phyloP scores from a whole-genome alignment of 30 jellyfish, hydroid and myxozoan genomes.

The Hydractinia echinata region DNA sequence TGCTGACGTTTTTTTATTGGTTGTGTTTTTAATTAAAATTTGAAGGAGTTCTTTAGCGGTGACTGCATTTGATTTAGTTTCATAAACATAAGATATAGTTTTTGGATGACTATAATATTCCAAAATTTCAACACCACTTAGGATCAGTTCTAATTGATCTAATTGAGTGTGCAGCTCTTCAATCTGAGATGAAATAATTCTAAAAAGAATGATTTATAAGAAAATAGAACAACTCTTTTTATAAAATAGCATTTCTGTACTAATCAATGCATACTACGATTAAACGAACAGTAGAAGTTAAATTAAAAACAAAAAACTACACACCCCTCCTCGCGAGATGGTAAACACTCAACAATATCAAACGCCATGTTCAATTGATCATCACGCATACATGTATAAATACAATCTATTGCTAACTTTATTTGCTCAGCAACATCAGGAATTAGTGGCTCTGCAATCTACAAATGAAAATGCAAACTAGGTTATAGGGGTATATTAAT shows the following conservation, averaged over 20 bases:
- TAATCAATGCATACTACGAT: background rate
- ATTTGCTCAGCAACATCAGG: slow-evolving; percentile 80
- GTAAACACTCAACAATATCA: slow-evolving; percentile 77
- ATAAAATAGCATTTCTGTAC: background rate
- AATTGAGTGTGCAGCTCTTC: slow-evolving; percentile 67
- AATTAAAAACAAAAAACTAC: background rate
- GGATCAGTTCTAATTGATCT: slow-evolving; percentile 64
- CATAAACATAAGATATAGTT: slow-evolving; percentile 55
- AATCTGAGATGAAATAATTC: slow-evolving; percentile 53
- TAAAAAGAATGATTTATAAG: background rate
- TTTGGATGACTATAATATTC: slow-evolving; percentile 46
- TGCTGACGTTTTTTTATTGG: slow-evolving; percentile 26
- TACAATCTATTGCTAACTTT: slow-evolving; percentile 67
- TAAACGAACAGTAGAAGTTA: background rate
- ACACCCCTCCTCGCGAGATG: slow-evolving; percentile 77
- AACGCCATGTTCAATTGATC: slow-evolving; percentile 81
- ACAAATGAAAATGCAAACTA: background rate
- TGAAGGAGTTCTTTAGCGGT: slow-evolving; percentile 45
- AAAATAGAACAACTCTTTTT: background rate
- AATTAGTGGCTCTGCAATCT: slow-evolving; percentile 70
- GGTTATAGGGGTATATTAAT: background rate
- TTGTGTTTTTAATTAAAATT: slow-evolving; percentile 41
- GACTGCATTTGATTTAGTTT: slow-evolving; percentile 42
- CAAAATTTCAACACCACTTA: slow-evolving; percentile 64
- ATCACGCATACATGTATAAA: slow-evolving; percentile 72